These are phyloP conservation scores for Drosophila arizonae DNA, from an alignment of 1,140 invertebrate genomes.

Conservation along the genomic window DNA sequence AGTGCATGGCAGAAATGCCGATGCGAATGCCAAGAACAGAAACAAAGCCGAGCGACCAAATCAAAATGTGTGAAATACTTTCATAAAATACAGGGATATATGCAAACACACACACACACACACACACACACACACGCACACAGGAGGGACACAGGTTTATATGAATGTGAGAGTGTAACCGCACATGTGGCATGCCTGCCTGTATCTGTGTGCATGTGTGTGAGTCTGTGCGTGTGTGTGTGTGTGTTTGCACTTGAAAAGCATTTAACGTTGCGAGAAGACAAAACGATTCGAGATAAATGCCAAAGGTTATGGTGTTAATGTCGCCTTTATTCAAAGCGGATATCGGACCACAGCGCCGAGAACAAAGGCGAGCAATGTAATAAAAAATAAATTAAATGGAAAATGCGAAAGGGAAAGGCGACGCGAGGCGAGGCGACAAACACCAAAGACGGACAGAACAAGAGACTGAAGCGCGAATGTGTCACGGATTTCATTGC, in stretches of 20 bases:
- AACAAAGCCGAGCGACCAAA: slow-evolving; percentile 42
- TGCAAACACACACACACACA: slow-evolving; percentile 8
- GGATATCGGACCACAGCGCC: slow-evolving; percentile 57
- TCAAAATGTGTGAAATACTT: slow-evolving; percentile 57
- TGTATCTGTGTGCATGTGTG: not conserved
- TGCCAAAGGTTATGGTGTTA: slow-evolving; percentile 80
- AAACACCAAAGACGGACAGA: slow-evolving; percentile 27
- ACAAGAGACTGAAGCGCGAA: slow-evolving; percentile 60
- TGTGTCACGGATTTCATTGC: slow-evolving; percentile 81
- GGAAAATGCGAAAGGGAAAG: slow-evolving; percentile 66
- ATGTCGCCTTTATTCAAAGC: slow-evolving; percentile 80
- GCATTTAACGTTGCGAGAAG: slow-evolving; percentile 57
- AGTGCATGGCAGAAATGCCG: slow-evolving; percentile 50
- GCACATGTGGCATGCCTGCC: slow-evolving; percentile 38
- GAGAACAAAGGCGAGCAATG: slow-evolving; percentile 64
- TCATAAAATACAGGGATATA: slow-evolving; percentile 34
- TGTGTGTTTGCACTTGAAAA: slow-evolving; percentile 52
- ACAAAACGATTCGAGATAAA: slow-evolving; percentile 53
- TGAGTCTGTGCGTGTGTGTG: slow-evolving; percentile 11
- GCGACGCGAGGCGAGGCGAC: slow-evolving; percentile 2
- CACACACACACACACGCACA: not conserved
- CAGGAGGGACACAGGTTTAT: not conserved
- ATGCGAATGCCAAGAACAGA: slow-evolving; percentile 54
- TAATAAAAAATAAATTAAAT: slow-evolving; percentile 81
- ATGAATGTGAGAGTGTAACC: slow-evolving; percentile 19